phyloP scores from a whole-genome alignment of 2,888 invertebrate species.

The Spodoptera exigua region DNA sequence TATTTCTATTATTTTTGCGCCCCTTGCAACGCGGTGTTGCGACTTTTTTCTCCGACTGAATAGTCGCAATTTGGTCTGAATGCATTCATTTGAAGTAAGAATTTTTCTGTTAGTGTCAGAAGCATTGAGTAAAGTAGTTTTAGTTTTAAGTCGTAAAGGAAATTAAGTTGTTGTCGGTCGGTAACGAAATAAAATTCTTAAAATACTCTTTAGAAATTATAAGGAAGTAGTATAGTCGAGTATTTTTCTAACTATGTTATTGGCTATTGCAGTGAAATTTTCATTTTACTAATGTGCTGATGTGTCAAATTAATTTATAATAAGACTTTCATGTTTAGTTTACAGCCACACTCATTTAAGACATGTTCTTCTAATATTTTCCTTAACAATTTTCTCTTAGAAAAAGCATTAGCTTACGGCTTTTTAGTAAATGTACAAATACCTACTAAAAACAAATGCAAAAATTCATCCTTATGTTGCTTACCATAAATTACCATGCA shows the following conservation, averaged over 20 bases:
- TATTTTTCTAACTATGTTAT: too few species aligned
- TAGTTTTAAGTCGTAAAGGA: constrained; percentile 16
- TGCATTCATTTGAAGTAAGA: constrained; percentile 22
- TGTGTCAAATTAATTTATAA: too few species aligned
- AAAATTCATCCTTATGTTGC: constrained; percentile 11
- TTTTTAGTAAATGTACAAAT: not conserved
- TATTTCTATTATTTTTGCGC: constrained; percentile 64
- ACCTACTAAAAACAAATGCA: not conserved
- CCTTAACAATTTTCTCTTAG: too few species aligned
- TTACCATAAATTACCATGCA: constrained; percentile 29
- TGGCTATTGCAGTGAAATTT: too few species aligned
- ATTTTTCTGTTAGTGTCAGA: constrained; percentile 40
- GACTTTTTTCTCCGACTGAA: constrained; percentile 51
- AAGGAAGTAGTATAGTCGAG: constrained; percentile 6
- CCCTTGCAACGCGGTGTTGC: constrained; percentile 31
- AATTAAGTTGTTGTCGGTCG: constrained; percentile 18
- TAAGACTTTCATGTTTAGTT: too few species aligned
- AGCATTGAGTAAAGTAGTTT: constrained; percentile 17
- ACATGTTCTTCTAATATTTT: too few species aligned
- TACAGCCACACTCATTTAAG: too few species aligned
- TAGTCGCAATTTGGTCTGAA: constrained; percentile 49
- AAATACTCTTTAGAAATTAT: constrained; percentile 21
- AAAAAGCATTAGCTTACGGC: too few species aligned
- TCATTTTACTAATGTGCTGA: too few species aligned
- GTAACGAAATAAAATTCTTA: constrained; percentile 15